A percentile compares a stretch with the other conserved stretches of the same genome.
Evolutionary conservation across 2,888 invertebrate genomes (phyloP).

Genomic region (Syrista parreyssii): DNA sequence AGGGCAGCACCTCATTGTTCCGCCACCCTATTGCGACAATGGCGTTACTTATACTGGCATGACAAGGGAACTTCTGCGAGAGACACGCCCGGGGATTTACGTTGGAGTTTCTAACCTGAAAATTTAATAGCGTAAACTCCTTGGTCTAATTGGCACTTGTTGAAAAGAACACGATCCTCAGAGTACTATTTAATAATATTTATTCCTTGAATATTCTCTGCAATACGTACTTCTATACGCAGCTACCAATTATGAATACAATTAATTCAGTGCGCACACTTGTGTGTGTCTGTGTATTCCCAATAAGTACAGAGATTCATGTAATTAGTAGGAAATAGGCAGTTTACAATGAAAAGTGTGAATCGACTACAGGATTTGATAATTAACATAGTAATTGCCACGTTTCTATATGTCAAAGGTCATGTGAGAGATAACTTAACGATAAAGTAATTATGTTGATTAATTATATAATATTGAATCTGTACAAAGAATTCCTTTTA

Average conservation of each 20-base stretch:
- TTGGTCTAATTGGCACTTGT: neutral
- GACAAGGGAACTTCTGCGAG: neutral
- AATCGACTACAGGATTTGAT: too few relatives aligned
- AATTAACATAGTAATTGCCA: too few relatives aligned
- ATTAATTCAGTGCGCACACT: neutral
- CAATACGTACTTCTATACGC: neutral
- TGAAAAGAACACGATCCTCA: neutral
- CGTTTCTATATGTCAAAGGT: too few relatives aligned
- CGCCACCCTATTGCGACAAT: neutral
- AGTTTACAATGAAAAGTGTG: too few relatives aligned
- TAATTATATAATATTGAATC: too few relatives aligned
- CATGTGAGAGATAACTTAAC: too few relatives aligned
- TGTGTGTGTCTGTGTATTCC: too few relatives aligned
- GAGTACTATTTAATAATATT: neutral
- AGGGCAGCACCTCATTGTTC: neutral
- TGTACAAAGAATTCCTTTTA: too few relatives aligned
- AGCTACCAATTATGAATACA: neutral
- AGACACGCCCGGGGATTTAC: neutral
- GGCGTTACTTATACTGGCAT: neutral
- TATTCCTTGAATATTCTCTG: neutral
- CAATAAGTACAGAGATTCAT: too few relatives aligned
- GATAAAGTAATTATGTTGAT: too few relatives aligned
- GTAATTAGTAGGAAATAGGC: too few relatives aligned
- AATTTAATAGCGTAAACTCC: neutral
- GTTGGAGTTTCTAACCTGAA: neutral